A percentile compares a stretch with the other conserved stretches of the same genome.
These are phyloP conservation scores for Lasioglossum oenotherae DNA, from an alignment of 2,888 invertebrate species.

Conservation along the genomic window DNA sequence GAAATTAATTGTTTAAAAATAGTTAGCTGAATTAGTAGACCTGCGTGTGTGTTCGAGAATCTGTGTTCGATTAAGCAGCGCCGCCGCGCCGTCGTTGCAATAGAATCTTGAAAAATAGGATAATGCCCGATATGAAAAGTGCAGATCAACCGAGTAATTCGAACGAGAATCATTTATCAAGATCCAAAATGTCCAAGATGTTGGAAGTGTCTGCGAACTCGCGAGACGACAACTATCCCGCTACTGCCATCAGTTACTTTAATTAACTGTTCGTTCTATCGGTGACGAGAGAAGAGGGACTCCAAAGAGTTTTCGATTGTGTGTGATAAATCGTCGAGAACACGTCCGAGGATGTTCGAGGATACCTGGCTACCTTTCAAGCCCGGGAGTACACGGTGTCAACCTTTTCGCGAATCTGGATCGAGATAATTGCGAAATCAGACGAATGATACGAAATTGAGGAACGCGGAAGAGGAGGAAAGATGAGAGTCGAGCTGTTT, in stretches of 20 bases:
- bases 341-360: background rate
- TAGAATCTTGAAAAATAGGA: background rate
- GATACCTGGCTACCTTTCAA: background rate
- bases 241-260: background rate
- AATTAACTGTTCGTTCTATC: background rate
- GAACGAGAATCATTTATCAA: background rate
- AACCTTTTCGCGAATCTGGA: background rate
- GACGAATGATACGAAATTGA: background rate
- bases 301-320: background rate
- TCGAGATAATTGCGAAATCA: background rate
- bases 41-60: background rate
- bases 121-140: background rate
- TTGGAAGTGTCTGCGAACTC: slow-evolving; percentile 25
- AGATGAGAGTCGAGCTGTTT: slow-evolving; percentile 57
- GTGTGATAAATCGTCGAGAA: background rate
- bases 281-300: background rate
- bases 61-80: too few species aligned
- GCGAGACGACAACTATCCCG: too few species aligned
- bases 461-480: slow-evolving; percentile 37
- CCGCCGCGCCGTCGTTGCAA: background rate
- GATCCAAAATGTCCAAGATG: slow-evolving; percentile 32
- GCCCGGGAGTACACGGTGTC: too few species aligned
- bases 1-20: slow-evolving; percentile 22
- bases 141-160: background rate
- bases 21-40: background rate